Conservation (phyloP, 2,888 invertebrate genomes). For the Stenichneumon culpator region DNA sequence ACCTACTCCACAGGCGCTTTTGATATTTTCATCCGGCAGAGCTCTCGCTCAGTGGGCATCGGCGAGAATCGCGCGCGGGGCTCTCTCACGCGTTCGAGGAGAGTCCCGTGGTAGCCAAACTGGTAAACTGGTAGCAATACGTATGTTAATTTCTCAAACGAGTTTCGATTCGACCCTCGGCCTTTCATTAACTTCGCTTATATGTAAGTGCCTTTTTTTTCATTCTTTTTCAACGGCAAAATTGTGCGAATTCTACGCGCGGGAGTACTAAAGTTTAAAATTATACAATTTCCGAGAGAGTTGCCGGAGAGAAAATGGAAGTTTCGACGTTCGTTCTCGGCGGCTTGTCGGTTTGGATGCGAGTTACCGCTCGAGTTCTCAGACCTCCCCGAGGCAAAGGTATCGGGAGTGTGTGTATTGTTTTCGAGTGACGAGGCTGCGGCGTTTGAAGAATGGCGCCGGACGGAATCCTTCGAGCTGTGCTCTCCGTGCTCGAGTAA, state of each 20-base stretch:
- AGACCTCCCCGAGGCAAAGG: neutral
- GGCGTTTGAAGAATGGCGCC: constrained; percentile 43
- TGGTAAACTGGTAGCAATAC: constrained; percentile 59
- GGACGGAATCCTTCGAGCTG: constrained; percentile 25
- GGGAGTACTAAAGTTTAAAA: neutral
- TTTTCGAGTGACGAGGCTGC: constrained; percentile 43
- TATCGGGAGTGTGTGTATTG: constrained; percentile 35
- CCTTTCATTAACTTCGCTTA: constrained; percentile 31
- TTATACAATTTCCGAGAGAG: constrained; percentile 13
- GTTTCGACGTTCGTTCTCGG: constrained; percentile 12
- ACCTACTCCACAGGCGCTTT: constrained; percentile 27
- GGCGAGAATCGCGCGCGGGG: neutral
- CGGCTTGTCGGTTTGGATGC: neutral
- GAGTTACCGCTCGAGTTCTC: constrained; percentile 44
- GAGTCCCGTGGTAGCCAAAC: constrained; percentile 56
- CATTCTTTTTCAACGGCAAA: constrained; percentile 19
- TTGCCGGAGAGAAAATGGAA: constrained; percentile 17
- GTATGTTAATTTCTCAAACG: constrained; percentile 65
- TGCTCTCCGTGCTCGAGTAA: constrained; percentile 17
- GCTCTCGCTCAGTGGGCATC: constrained; percentile 13
- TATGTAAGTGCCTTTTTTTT: constrained; percentile 23
- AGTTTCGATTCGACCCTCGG: constrained; percentile 53
- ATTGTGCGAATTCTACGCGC: constrained; percentile 35
- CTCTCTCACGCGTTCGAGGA: constrained; percentile 44
- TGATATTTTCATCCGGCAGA: constrained; percentile 52